A percentile compares a stretch with the other conserved stretches of the same genome.
Conservation (phyloP, 1,140 invertebrate species). For the Cataglyphis hispanica region DNA sequence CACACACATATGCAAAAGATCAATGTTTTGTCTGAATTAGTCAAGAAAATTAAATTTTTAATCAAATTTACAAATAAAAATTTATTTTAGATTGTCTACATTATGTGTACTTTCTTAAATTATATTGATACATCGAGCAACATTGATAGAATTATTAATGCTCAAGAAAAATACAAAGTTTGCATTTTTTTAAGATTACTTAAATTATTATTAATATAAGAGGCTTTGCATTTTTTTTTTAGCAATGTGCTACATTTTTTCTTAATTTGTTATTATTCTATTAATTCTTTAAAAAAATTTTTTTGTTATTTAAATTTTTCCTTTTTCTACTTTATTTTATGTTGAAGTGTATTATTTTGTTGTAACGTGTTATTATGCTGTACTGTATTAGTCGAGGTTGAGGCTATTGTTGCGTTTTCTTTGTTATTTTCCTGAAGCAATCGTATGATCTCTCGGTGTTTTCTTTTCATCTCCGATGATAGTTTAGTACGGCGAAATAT, state of each 20-base stretch:
- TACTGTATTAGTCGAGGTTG: not conserved
- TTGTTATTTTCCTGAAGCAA: not conserved
- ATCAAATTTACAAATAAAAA: not conserved
- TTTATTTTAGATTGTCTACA: conserved; percentile 45
- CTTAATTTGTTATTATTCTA: not conserved
- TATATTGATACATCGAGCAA: not conserved
- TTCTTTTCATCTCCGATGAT: conserved; percentile 54
- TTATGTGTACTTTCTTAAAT: not conserved
- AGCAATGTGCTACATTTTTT: not conserved
- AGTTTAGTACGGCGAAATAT: conserved; percentile 74
- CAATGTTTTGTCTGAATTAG: not conserved
- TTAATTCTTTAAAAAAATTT: not conserved
- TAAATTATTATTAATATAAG: conserved; percentile 19
- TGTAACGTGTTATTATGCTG: conserved; percentile 27
- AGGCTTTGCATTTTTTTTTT: not conserved
- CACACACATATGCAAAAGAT: not conserved
- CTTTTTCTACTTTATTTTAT: not conserved
- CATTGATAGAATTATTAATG: conserved; percentile 12
- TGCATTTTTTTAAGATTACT: not conserved
- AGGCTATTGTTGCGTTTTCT: not conserved
- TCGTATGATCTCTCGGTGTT: conserved; percentile 12
- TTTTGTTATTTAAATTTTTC: conserved; percentile 8
- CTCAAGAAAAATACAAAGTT: conserved; percentile 3
- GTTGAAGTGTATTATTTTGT: conserved; percentile 11
- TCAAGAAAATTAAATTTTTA: conserved; percentile 2